Base-by-base conservation (phyloP, 2,888 invertebrate genomes). In the Apocheima hispidaria region DNA sequence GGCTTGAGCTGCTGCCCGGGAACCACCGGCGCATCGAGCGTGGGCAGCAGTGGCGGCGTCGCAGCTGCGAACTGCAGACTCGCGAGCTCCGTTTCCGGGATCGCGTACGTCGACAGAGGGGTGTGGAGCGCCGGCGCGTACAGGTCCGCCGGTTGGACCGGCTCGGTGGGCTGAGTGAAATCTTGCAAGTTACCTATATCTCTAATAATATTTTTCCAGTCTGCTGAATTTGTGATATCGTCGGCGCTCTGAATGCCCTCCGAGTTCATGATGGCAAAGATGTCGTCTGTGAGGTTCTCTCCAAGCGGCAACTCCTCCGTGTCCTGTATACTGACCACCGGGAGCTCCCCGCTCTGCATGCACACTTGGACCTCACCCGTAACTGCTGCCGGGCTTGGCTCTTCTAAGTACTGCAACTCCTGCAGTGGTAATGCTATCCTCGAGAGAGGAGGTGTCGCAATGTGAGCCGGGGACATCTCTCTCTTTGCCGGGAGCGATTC, bases 261-360 rank as follows among this genome's bases (percentile, higher is more conserved):
- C 46, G 92, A 92, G 73, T 90, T 92, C 93, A 93, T 93, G 65
- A 93, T 93, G 58, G 82, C 91, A 70, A 92, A 90, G 62, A 93
- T 93, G 71, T 93, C 93, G 77, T 93, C 93, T 10, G 93, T 91
- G 58, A 91, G 78, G 66, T 87, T 88, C 69, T 92, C 92, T 60
- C 91, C 91, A 12, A 93, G 87, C 7, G 87, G 92, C 65, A 92
- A 73, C 36, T 93, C 93, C 66, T 92, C 92, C 21, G 92, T 84
- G 78, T 93, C 93, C 76, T 91, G 92, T 84, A 93, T 93, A 78
- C 93, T 93, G 71, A 93, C 93, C 20, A 93, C 93, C 21, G 93
- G 93, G 64, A 92, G 80, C 79, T 93, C 93, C 53, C 91, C 91
- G 46, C 85, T 86, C 68, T 88, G 90, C 68, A 92, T 81, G 68